phyloP scores from a whole-genome alignment of 2,113 vertebrate genomes.

The Typhlomys cinereus region DNA sequence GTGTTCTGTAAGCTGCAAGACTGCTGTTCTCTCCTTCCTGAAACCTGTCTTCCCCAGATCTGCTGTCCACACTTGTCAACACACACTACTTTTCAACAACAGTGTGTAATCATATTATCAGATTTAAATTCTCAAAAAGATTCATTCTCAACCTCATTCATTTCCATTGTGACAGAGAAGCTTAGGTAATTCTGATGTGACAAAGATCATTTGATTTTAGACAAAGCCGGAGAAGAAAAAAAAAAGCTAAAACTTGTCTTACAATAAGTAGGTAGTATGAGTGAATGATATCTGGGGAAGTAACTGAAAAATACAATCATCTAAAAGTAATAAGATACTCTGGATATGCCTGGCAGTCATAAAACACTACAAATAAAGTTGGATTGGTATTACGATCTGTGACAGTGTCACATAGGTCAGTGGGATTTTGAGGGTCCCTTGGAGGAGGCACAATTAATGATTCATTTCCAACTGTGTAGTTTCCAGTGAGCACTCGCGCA shows the following conservation, averaged over 20 bases:
- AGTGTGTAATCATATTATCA: not conserved
- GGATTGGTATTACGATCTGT: constrained; percentile 25
- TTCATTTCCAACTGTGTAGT: rapidly evolving
- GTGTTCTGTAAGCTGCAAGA: not conserved
- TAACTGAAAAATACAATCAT: not conserved
- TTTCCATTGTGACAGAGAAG: not conserved
- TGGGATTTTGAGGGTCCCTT: constrained; percentile 17
- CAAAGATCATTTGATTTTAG: constrained; percentile 20
- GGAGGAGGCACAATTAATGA: constrained; percentile 68
- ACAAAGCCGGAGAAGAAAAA: not conserved
- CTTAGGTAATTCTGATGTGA: not conserved
- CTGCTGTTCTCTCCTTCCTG: not conserved
- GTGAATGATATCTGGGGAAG: not conserved
- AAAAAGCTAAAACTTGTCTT: not conserved
- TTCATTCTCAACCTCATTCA: constrained; percentile 4
- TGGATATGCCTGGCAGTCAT: constrained; percentile 74
- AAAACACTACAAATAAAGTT: constrained; percentile 70
- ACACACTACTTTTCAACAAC: too few relatives aligned
- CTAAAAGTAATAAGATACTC: constrained; percentile 78
- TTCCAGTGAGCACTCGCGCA: constrained; percentile 72
- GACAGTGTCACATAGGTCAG: constrained; percentile 69
- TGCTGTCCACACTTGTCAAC: not conserved
- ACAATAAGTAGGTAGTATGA: not conserved
- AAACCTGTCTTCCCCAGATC: not conserved
- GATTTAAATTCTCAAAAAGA: not conserved